Percentiles rank a stretch among this genome's conserved stretches.
phyloP scores from a whole-genome alignment of 2,888 invertebrate species.

The Aphidoletes aphidimyza region DNA sequence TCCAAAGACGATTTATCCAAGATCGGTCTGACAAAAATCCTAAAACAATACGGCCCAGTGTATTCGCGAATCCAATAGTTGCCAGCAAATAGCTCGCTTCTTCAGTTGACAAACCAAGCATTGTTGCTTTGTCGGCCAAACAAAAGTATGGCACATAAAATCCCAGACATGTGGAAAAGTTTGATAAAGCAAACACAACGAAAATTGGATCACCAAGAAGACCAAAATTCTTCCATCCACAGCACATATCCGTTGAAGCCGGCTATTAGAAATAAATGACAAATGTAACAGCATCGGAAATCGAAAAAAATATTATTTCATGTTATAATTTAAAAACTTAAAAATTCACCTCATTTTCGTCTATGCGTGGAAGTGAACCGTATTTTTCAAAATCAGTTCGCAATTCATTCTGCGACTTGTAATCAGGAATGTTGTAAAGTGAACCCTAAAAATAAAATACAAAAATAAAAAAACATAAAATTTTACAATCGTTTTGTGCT shows the following conservation, averaged over 20 bases:
- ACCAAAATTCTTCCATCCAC: conserved; percentile 87
- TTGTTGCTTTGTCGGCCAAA: conserved; percentile 78
- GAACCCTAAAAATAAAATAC: conserved; percentile 66
- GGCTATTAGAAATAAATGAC: no score
- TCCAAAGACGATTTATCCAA: conserved; percentile 88
- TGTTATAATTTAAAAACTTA: no score
- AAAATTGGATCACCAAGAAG: conserved; percentile 88
- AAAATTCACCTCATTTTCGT: conserved; percentile 40
- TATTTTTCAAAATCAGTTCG: conserved; percentile 64
- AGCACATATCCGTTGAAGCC: no score
- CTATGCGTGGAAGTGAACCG: conserved; percentile 64
- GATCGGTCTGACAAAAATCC: conserved; percentile 90
- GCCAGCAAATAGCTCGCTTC: conserved; percentile 79
- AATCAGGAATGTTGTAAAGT: conserved; percentile 69
- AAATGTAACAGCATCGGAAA: no score
- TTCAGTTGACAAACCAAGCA: conserved; percentile 69
- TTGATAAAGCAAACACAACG: conserved; percentile 89
- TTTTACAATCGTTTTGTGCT: no score
- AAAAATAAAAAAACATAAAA: not conserved
- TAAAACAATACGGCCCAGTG: conserved; percentile 85
- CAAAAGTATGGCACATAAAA: conserved; percentile 95
- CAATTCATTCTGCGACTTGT: conserved; percentile 69
- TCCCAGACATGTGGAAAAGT: conserved; percentile 88
- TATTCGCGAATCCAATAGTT: conserved; percentile 87
- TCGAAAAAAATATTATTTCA: no score